Evolutionary conservation across 2,797 vertebrate species (phyloP).

Genomic region (Potorous gilbertii): DNA sequence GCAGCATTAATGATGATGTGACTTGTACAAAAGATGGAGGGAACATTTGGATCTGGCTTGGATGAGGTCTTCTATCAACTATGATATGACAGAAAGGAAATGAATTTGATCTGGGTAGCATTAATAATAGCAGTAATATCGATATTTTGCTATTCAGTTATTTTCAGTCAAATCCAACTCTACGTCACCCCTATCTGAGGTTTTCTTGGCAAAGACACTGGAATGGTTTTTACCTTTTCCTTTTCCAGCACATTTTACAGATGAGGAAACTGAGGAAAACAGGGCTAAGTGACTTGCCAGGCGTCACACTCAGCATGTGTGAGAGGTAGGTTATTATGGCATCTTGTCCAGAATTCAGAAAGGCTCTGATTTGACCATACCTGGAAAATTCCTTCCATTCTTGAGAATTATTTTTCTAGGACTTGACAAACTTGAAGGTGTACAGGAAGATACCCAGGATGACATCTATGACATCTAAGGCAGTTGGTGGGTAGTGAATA

Average conservation of each 20-base stretch:
- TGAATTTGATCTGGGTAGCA: background rate
- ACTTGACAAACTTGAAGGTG: background rate
- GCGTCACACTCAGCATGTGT: background rate
- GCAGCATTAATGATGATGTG: background rate
- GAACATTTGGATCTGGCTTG: background rate
- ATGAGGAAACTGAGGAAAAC: background rate
- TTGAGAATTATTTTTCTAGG: background rate
- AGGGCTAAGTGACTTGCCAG: background rate
- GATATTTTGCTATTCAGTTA: background rate
- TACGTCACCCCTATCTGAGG: background rate
- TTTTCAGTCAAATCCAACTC: background rate
- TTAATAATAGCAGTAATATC: background rate
- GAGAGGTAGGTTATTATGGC: background rate
- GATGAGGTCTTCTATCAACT: background rate
- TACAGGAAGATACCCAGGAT: background rate
- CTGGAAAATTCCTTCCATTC: background rate
- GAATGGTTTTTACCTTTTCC: background rate
- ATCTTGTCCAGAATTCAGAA: background rate
- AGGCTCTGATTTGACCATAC: background rate
- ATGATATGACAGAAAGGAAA: background rate
- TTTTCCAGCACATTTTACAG: background rate
- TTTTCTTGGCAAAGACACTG: background rate
- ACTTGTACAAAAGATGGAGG: slow-evolving; percentile 1
- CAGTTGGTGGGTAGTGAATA: background rate
- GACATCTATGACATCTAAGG: background rate